Evolutionary conservation across 1,140 invertebrate species (phyloP).

Genomic region (Sitobion miscanthi): DNA sequence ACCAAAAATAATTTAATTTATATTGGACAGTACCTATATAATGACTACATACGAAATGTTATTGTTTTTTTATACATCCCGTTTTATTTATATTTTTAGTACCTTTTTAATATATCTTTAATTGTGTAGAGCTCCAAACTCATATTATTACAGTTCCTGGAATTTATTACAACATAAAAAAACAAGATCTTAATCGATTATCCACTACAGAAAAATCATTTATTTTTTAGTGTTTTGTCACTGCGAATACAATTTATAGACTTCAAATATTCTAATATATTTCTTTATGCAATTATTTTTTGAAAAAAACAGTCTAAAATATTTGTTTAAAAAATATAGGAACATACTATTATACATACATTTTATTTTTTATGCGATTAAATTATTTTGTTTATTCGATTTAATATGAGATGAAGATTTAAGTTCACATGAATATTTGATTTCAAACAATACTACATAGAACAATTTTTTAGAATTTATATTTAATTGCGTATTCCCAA

Average conservation of each 20-base stretch:
- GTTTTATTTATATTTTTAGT: background rate
- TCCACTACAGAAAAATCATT: background rate
- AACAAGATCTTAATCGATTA: background rate
- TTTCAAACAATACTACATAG: background rate
- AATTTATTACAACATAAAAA: background rate
- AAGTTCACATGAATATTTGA: background rate
- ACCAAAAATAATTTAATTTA: background rate
- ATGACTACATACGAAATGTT: background rate
- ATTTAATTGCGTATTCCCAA: background rate
- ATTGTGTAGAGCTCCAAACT: background rate
- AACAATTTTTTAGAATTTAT: background rate
- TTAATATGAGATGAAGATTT: background rate
- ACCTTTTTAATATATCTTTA: background rate
- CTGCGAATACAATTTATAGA: background rate
- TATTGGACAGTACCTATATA: background rate
- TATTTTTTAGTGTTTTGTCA: background rate
- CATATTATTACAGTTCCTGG: background rate
- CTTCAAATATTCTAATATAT: background rate
- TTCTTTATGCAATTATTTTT: background rate
- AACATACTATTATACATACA: background rate
- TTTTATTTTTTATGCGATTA: background rate
- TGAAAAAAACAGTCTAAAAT: background rate
- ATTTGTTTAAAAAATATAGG: background rate
- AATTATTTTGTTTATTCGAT: background rate
- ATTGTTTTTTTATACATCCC: background rate